These are phyloP conservation scores for Microtus pennsylvanicus DNA, from an alignment of 2,113 vertebrate genomes.

Conservation along the genomic window DNA sequence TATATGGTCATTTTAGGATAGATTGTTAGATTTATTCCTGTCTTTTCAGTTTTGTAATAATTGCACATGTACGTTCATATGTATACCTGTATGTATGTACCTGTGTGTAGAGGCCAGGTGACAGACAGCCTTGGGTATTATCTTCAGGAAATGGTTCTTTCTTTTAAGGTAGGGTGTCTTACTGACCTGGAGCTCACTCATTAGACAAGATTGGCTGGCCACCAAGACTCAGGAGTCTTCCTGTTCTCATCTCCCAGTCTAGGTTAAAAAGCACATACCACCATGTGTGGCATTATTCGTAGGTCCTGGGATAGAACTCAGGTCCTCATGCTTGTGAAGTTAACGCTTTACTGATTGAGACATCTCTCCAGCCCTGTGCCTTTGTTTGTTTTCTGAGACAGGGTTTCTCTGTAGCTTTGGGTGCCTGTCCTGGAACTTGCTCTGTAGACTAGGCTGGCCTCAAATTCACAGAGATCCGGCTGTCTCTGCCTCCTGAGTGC, in stretches of 20 bases:
- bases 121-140: background rate
- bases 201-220: no score
- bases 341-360: background rate
- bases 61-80: background rate
- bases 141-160: background rate
- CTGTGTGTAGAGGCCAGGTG: background rate
- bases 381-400: no score
- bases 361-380: background rate
- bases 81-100: background rate
- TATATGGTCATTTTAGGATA: background rate
- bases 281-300: background rate
- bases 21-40: constrained; percentile 22
- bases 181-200: background rate
- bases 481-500: no score
- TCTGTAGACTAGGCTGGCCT: no score
- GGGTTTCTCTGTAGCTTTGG: no score
- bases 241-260: background rate
- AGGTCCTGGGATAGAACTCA: background rate
- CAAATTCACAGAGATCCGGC: no score
- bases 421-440: no score
- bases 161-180: background rate
- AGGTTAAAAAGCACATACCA: no score
- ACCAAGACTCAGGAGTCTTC: background rate
- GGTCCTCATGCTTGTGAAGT: background rate
- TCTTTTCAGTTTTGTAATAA: background rate